These are phyloP conservation scores for Neuroterus valhalla DNA, from an alignment of 1,140 invertebrate species.

Conservation along the genomic window DNA sequence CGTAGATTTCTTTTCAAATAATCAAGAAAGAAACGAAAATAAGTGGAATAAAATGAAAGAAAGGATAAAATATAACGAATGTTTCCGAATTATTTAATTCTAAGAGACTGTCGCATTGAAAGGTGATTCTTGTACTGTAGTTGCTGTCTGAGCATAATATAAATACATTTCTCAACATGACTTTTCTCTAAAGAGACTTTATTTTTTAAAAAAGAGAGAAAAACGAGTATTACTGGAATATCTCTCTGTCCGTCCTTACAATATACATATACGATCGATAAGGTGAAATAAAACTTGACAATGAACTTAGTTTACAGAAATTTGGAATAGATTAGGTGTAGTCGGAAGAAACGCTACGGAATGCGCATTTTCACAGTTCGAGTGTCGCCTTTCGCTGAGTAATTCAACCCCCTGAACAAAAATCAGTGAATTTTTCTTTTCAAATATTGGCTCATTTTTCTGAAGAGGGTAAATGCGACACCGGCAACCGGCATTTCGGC, in stretches of 20 bases:
- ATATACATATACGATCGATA: slow-evolving; percentile 39
- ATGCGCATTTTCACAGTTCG: slow-evolving; percentile 9
- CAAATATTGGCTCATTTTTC: background rate
- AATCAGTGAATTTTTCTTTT: slow-evolving; percentile 22
- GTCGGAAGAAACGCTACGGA: slow-evolving; percentile 44
- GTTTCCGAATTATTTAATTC: slow-evolving; percentile 6
- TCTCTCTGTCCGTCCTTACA: slow-evolving; percentile 56
- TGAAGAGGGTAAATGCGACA: too few relatives aligned
- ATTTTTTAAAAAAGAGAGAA: slow-evolving; percentile 36
- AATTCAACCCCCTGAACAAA: background rate
- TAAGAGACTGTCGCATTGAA: slow-evolving; percentile 22
- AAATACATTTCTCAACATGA: slow-evolving; percentile 25
- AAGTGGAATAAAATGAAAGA: slow-evolving; percentile 42
- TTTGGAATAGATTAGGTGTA: slow-evolving; percentile 66
- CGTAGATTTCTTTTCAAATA: slow-evolving; percentile 46
- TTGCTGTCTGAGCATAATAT: slow-evolving; percentile 22
- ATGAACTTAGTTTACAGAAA: slow-evolving; percentile 66
- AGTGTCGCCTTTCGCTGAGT: slow-evolving; percentile 1
- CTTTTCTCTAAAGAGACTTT: slow-evolving; percentile 32
- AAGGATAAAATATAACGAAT: slow-evolving; percentile 19
- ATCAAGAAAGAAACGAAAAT: slow-evolving; percentile 47
- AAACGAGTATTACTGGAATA: slow-evolving; percentile 59
- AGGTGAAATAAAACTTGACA: slow-evolving; percentile 49
- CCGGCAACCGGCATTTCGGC: background rate
- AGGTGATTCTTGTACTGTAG: slow-evolving; percentile 24